Evolutionary conservation across 2,113 vertebrate species (phyloP).

Genomic region (Polypterus bichir): DNA sequence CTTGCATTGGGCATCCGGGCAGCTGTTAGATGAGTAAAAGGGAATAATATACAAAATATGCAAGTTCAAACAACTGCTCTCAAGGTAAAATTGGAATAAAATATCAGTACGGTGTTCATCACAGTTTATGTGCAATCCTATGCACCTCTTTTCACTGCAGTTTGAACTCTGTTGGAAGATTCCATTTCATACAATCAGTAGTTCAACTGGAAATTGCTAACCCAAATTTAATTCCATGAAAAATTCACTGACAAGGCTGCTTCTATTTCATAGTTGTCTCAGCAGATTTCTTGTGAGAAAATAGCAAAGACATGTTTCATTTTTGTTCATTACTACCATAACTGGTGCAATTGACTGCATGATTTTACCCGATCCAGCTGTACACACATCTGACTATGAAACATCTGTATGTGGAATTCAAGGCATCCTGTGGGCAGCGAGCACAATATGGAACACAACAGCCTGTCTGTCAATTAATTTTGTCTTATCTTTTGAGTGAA

Average conservation of each 20-base stretch:
- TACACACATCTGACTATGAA: constrained; percentile 59
- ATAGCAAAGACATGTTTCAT: background rate
- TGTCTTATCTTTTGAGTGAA: background rate
- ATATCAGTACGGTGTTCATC: too few species aligned
- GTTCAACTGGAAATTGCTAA: background rate
- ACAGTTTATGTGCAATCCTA: too few species aligned
- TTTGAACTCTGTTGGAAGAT: too few species aligned
- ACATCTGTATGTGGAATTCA: constrained; percentile 48
- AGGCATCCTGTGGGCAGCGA: constrained; percentile 6
- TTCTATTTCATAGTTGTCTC: constrained; percentile 16
- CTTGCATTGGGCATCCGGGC: too few species aligned
- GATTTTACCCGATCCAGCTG: constrained; percentile 53
- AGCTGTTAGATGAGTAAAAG: too few species aligned
- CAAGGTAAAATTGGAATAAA: too few species aligned
- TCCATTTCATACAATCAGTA: too few species aligned
- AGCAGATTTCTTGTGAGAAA: constrained; percentile 15
- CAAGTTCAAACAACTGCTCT: too few species aligned
- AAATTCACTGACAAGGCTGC: background rate
- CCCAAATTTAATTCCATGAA: background rate
- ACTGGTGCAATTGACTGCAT: constrained; percentile 25
- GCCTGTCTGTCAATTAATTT: background rate
- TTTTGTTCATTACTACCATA: constrained; percentile 12
- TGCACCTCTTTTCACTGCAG: too few species aligned
- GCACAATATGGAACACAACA: background rate
- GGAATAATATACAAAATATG: too few species aligned